Evolutionary conservation across 2,797 vertebrate genomes (phyloP), one percentile per base, ranked within the genome.

Genomic region (Lagodon rhomboides): DNA sequence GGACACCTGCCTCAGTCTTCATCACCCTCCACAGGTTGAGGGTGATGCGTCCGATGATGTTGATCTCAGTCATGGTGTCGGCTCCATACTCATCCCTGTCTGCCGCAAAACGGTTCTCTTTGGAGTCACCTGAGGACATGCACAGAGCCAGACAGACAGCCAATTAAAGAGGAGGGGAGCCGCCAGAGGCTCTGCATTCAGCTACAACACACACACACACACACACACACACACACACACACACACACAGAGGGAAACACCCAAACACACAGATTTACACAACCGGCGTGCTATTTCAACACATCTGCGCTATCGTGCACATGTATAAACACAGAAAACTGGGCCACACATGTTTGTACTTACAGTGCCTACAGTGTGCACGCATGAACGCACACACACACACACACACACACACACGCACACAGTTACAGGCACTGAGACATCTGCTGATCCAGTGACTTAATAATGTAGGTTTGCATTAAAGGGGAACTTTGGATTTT

Each of bases 1-100:
- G 73, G 72, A 89, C 75, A 92, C 92, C 50, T 94, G 96, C 98
- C 97, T 99, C 98, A 4, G 96, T 95, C 95, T 97, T 98, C 98
- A 99, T 99, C 89, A 99, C 95, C 89, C 98, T 97, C 98, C 98
- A 99, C 88, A 99, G 90, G 94, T 99, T 99, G 76, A 99, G 93
- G 59, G 94, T 92, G 89, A 99, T 94, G 53, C 98, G 95, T 17
- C 98, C 98, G 13, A 98, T 92, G 74, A 99, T 94, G 91, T 97
- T 94, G 92, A 99, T 99, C 93, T 99, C 98, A 3, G 95, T 95
- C 98, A 99, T 99, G 91, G 96, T 97, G 91, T 98, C 97, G 0
- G 97, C 95, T 13, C 97, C 98, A 16, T 98, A 99, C 56, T 99
- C 97, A 76, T 99, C 98, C 89, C 95, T 94, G 75, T 99, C 97